Percentiles rank a stretch among this genome's conserved stretches.
phyloP scores from a whole-genome alignment of 2,797 vertebrate species.

The Amblyraja radiata region DNA sequence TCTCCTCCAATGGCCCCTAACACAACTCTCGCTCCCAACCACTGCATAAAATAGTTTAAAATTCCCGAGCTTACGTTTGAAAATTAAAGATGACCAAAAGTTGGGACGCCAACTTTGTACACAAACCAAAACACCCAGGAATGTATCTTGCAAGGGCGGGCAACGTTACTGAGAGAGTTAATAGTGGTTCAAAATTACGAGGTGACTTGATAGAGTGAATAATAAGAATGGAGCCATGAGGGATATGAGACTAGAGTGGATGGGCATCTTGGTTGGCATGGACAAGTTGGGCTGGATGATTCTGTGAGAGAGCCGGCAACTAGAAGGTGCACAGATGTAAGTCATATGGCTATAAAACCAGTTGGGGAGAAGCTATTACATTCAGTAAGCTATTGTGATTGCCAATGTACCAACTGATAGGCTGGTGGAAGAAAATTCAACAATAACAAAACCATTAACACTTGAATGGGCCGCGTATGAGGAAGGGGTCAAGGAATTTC shows the following conservation, averaged over 20 bases:
- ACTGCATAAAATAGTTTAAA: not conserved
- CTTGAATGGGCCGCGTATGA: not conserved
- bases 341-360: not conserved
- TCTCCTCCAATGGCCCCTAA: not conserved
- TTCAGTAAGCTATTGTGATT: not conserved
- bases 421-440: not conserved
- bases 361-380: not conserved
- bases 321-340: not conserved
- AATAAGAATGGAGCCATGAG: not conserved
- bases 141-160: not conserved
- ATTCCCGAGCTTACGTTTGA: not conserved
- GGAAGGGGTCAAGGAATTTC: too few species aligned
- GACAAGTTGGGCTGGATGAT: too few species aligned
- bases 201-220: not conserved
- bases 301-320: not conserved
- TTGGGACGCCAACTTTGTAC: not conserved
- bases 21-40: not conserved
- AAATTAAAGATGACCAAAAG: not conserved
- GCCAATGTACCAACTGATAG: not conserved
- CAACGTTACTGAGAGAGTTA: not conserved
- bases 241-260: too few species aligned
- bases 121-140: not conserved
- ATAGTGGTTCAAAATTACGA: not conserved
- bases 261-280: too few species aligned
- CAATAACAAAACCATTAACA: not conserved